These are phyloP conservation scores for Lethenteron camtschaticum DNA, from an alignment of 2,113 vertebrate genomes.

Conservation along the genomic window DNA sequence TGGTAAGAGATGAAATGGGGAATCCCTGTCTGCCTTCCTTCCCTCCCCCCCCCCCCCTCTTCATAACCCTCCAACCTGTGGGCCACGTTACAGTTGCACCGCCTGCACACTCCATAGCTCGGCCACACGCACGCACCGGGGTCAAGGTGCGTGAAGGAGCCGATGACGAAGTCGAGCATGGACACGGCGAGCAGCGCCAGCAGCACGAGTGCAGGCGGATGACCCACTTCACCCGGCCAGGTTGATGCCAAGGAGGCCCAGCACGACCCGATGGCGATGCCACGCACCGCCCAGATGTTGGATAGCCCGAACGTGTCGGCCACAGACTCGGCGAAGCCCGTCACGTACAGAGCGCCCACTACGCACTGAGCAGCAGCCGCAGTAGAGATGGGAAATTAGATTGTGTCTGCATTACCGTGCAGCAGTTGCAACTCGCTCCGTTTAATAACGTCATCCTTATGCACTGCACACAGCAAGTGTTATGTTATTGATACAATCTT, in stretches of 20 bases:
- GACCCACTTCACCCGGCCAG: conserved; percentile 91
- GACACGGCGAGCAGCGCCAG: conserved; percentile 60
- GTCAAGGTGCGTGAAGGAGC: conserved; percentile 72
- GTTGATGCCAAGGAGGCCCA: conserved; percentile 75
- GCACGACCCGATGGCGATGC: conserved; percentile 52
- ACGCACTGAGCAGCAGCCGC: conserved; percentile 39
- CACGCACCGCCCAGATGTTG: conserved; percentile 53
- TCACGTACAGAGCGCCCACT: conserved; percentile 89
- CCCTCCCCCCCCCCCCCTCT: no score
- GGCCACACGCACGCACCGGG: conserved; percentile 29
- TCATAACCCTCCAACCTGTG: no score
- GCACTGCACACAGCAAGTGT: no score
- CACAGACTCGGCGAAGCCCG: conserved; percentile 77
- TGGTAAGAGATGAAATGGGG: no score
- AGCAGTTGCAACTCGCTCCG: no score
- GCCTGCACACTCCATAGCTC: no score
- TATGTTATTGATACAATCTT: no score
- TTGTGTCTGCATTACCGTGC: no score
- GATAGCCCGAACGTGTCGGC: conserved; percentile 42
- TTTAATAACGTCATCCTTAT: no score
- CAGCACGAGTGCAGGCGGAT: conserved; percentile 65
- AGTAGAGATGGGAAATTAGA: no score
- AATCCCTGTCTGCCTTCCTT: no score
- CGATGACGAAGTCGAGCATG: conserved; percentile 71
- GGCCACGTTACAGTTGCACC: no score